A percentile compares a stretch with the other conserved stretches of the same genome.
Conservation (phyloP, 1,140 invertebrate genomes). For the Drosophila parvula region DNA sequence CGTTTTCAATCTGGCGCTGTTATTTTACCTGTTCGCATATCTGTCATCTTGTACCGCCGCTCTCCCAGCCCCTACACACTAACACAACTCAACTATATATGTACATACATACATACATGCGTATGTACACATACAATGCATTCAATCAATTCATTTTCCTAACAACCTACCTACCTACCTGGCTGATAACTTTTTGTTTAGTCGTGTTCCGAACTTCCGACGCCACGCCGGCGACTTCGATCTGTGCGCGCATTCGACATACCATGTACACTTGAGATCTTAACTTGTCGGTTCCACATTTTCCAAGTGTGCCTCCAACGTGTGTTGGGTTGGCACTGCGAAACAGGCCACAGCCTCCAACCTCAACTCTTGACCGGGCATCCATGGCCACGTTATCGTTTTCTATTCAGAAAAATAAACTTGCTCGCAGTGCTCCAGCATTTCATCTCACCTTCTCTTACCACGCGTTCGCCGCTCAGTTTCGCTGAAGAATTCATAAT, state of each 20-base stretch:
- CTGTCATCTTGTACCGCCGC: slow-evolving; percentile 2
- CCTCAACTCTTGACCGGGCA: slow-evolving; percentile 16
- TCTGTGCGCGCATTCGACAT: not conserved
- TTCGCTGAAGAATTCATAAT: slow-evolving; percentile 5
- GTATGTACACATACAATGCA: slow-evolving; percentile 5
- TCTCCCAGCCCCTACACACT: no score
- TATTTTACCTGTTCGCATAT: slow-evolving; percentile 53
- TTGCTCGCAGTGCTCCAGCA: slow-evolving; percentile 27
- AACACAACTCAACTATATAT: no score
- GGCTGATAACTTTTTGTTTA: slow-evolving; percentile 56
- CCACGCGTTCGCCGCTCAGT: not conserved
- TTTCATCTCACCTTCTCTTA: not conserved
- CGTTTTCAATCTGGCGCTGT: slow-evolving; percentile 38
- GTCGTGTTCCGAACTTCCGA: slow-evolving; percentile 55
- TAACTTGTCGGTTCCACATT: slow-evolving; percentile 2
- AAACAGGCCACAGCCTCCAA: not conserved
- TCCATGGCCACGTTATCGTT: slow-evolving; percentile 65
- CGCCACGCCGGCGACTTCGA: slow-evolving; percentile 43
- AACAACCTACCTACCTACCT: slow-evolving; percentile 18
- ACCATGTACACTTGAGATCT: not conserved
- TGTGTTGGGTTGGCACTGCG: not conserved
- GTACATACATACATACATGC: not conserved
- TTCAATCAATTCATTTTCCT: slow-evolving; percentile 57
- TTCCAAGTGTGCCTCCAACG: not conserved
- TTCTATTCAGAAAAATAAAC: slow-evolving; percentile 32